phyloP scores from a whole-genome alignment of 2,888 invertebrate species.

The Chrysolina haemoptera region DNA sequence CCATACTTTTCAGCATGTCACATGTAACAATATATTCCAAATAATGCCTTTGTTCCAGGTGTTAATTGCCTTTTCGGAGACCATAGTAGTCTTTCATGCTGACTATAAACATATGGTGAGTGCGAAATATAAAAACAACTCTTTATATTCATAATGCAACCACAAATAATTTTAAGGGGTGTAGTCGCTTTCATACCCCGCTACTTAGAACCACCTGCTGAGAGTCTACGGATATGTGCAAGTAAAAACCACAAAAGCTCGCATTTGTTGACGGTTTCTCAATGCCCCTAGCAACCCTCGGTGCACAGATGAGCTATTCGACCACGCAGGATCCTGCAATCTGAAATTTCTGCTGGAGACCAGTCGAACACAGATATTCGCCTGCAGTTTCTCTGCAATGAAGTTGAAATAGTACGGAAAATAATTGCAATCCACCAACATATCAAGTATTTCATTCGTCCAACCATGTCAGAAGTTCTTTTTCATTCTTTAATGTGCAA shows the following conservation, averaged over 20 bases:
- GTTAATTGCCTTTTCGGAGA: no score
- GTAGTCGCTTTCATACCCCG: not conserved
- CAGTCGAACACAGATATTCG: not conserved
- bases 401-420: not conserved
- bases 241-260: constrained; percentile 10
- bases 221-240: not conserved
- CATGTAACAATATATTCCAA: no score
- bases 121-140: not conserved
- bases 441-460: no score
- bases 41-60: no score
- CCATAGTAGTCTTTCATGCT: no score
- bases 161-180: not conserved
- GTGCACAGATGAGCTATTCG: not conserved
- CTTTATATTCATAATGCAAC: not conserved
- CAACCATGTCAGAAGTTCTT: no score
- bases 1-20: no score
- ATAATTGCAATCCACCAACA: not conserved
- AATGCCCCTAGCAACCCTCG: not conserved
- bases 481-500: no score
- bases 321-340: not conserved
- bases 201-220: constrained; percentile 7
- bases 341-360: not conserved
- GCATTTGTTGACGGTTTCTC: not conserved
- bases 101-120: no score
- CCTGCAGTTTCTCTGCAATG: not conserved